phyloP scores from a whole-genome alignment of 2,113 vertebrate genomes.

The Equus quagga region DNA sequence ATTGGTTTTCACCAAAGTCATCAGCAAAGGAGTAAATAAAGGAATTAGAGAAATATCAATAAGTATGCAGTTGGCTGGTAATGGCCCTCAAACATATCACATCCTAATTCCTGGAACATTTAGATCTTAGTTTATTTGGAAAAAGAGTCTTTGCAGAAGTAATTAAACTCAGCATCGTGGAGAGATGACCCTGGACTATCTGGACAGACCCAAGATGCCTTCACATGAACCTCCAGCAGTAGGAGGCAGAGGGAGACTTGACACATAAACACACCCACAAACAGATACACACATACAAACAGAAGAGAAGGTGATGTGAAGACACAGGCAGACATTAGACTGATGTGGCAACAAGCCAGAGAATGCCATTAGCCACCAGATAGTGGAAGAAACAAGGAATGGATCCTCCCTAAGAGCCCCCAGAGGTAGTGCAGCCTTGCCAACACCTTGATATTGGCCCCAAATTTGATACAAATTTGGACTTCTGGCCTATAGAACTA shows the following conservation, averaged over 20 bases:
- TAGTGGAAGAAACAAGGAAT: rapidly evolving
- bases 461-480: not conserved
- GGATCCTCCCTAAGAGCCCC: too few species aligned
- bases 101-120: not conserved
- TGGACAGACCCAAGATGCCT: not conserved
- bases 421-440: rapidly evolving
- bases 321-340: not conserved
- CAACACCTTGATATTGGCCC: rapidly evolving
- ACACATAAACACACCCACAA: not conserved
- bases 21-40: not conserved
- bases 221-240: not conserved
- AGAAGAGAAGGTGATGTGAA: not conserved
- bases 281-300: not conserved
- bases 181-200: not conserved
- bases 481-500: not conserved
- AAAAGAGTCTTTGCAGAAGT: not conserved
- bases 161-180: not conserved
- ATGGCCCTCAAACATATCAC: not conserved
- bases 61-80: not conserved
- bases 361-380: not conserved
- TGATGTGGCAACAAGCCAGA: rapidly evolving
- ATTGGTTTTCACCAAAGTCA: not conserved
- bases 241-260: not conserved
- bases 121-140: not conserved
- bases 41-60: not conserved